A percentile compares a stretch with the other conserved stretches of the same genome.
Evolutionary conservation across 2,113 vertebrate species (phyloP).

Genomic region (Speoplatyrhinus poulsoni): DNA sequence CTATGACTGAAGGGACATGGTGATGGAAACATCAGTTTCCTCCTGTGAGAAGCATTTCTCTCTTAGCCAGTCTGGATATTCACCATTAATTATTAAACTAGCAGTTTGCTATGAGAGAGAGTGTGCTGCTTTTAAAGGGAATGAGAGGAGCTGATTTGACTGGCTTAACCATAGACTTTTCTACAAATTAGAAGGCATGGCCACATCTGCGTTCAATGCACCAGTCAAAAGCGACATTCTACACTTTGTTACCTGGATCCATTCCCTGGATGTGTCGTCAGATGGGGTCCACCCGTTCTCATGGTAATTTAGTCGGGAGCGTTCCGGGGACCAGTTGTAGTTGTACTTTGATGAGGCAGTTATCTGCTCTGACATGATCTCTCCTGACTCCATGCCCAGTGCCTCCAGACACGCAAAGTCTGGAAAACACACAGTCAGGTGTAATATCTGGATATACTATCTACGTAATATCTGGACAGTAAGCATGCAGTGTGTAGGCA

Average conservation of each 20-base stretch:
- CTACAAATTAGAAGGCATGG: too few species aligned
- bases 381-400: conserved; percentile 93
- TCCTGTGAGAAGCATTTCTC: too few species aligned
- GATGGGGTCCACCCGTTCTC: conserved; percentile 97
- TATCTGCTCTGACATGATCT: conserved; percentile 88
- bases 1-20: too few species aligned
- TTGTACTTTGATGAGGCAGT: conserved; percentile 94
- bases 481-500: neutral
- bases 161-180: too few species aligned
- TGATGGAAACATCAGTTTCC: too few species aligned
- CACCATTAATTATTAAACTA: too few species aligned
- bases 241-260: conserved; percentile 87
- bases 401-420: conserved; percentile 87
- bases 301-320: conserved; percentile 89
- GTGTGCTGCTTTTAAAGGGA: too few species aligned
- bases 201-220: too few species aligned
- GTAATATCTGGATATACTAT: neutral
- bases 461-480: neutral
- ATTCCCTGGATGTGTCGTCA: conserved; percentile 86
- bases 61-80: too few species aligned
- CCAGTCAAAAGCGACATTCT: neutral
- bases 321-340: conserved; percentile 89
- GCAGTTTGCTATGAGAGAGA: too few species aligned
- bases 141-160: too few species aligned
- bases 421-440: conserved; percentile 28